These are phyloP conservation scores for Cremastobaeus sp. DNA, from an alignment of 2,888 invertebrate genomes.

Conservation along the genomic window DNA sequence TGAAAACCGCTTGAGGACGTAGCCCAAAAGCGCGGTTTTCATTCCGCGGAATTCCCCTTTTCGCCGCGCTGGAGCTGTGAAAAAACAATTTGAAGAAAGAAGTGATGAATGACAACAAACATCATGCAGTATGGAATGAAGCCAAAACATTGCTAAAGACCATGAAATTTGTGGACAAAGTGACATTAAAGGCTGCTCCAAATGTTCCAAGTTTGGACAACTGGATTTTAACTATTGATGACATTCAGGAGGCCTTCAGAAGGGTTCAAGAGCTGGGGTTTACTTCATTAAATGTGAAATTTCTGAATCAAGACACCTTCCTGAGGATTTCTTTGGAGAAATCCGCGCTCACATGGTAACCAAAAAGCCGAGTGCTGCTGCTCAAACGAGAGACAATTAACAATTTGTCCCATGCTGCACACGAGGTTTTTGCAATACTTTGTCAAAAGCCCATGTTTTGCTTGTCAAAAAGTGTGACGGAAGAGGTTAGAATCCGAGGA, in stretches of 20 bases:
- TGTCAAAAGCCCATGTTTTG: too few relatives aligned
- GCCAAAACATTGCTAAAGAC: background rate
- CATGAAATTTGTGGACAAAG: background rate
- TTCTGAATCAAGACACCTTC: background rate
- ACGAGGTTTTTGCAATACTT: too few relatives aligned
- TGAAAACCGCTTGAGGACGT: too few relatives aligned
- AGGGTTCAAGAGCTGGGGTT: background rate
- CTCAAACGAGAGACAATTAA: too few relatives aligned
- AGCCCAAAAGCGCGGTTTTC: too few relatives aligned
- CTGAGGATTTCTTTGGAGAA: background rate
- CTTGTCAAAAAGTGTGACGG: too few relatives aligned
- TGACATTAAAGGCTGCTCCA: background rate
- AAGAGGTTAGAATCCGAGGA: too few relatives aligned
- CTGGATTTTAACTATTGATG: slow-evolving; percentile 12
- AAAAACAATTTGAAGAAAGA: background rate
- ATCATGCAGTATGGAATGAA: background rate
- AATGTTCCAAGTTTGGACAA: slow-evolving; percentile 20
- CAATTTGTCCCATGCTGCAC: too few relatives aligned
- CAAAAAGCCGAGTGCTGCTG: too few relatives aligned
- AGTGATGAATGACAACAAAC: background rate
- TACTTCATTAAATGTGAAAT: background rate
- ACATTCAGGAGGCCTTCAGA: background rate
- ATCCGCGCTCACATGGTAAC: background rate
- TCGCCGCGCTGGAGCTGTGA: too few relatives aligned
- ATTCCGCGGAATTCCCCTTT: too few relatives aligned